phyloP scores from a whole-genome alignment of 2,797 vertebrate species.

The Diglossa cyanea region DNA sequence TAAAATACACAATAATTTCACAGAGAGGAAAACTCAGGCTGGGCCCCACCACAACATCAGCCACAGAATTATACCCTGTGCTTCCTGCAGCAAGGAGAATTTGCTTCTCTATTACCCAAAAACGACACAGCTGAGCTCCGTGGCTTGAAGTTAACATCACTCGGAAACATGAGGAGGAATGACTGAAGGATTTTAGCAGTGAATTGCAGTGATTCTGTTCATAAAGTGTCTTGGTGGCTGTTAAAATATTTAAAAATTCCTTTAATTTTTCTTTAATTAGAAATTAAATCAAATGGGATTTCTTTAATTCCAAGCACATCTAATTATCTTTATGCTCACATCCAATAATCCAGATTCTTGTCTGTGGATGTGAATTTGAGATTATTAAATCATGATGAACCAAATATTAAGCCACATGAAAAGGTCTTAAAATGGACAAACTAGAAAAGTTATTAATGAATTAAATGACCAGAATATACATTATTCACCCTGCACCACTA shows the following conservation, averaged over 20 bases:
- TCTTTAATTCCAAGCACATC: not conserved
- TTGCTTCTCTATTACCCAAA: constrained; percentile 33
- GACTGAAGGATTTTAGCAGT: not conserved
- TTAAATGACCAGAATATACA: not conserved
- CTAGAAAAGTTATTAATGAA: not conserved
- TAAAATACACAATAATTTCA: not conserved
- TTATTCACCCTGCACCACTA: not conserved
- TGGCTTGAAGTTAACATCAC: not conserved
- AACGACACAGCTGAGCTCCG: constrained; percentile 3
- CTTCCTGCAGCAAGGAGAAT: constrained; percentile 37
- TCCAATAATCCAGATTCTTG: not conserved
- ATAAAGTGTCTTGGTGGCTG: not conserved
- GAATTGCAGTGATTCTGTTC: not conserved
- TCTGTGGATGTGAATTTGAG: not conserved
- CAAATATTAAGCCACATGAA: not conserved
- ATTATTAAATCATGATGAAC: not conserved
- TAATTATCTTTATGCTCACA: not conserved
- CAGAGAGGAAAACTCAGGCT: not conserved
- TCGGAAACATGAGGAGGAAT: not conserved
- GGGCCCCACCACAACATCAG: not conserved
- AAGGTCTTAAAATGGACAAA: not conserved
- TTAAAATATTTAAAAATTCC: not conserved
- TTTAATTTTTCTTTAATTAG: not conserved
- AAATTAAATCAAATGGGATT: not conserved
- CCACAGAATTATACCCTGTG: constrained; percentile 57